phyloP scores from a whole-genome alignment of 2,113 vertebrate species.

The Emberiza fucata region DNA sequence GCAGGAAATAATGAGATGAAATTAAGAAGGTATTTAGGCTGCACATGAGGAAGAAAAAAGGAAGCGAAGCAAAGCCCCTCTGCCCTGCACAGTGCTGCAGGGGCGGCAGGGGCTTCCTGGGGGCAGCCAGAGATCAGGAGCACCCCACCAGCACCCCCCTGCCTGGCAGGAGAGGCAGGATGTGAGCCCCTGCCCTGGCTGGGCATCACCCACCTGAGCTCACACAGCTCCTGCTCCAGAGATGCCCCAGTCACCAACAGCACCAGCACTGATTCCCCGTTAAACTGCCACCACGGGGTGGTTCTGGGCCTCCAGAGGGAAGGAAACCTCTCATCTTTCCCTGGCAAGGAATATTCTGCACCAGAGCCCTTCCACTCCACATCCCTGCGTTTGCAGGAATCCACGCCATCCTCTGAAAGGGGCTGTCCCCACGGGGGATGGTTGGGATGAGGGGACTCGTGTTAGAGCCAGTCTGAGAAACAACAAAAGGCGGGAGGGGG shows the following conservation, averaged over 20 bases:
- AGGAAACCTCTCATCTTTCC: background rate
- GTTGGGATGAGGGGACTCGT: background rate
- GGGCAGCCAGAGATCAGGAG: background rate
- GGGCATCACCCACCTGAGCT: background rate
- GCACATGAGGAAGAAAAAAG: background rate
- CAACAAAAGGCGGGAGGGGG: slow-evolving; percentile 2
- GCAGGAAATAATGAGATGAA: slow-evolving; percentile 58
- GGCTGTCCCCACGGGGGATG: background rate
- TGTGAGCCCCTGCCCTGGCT: background rate
- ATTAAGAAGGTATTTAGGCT: slow-evolving; percentile 48
- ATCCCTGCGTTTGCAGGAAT: background rate
- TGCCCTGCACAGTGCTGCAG: background rate
- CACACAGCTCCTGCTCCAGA: background rate
- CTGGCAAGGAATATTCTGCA: background rate
- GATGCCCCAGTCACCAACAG: background rate
- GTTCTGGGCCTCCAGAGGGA: background rate
- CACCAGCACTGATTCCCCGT: rapidly evolving
- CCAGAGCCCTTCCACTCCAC: background rate
- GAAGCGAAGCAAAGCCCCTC: background rate
- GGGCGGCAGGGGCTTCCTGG: background rate
- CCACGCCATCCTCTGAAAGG: background rate
- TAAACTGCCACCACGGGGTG: rapidly evolving
- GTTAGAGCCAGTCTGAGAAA: background rate
- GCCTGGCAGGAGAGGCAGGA: background rate
- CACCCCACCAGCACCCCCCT: background rate